A percentile compares a stretch with the other conserved stretches of the same genome.
Evolutionary conservation across 2,797 vertebrate species (phyloP).

Genomic region (Carduelis carduelis): DNA sequence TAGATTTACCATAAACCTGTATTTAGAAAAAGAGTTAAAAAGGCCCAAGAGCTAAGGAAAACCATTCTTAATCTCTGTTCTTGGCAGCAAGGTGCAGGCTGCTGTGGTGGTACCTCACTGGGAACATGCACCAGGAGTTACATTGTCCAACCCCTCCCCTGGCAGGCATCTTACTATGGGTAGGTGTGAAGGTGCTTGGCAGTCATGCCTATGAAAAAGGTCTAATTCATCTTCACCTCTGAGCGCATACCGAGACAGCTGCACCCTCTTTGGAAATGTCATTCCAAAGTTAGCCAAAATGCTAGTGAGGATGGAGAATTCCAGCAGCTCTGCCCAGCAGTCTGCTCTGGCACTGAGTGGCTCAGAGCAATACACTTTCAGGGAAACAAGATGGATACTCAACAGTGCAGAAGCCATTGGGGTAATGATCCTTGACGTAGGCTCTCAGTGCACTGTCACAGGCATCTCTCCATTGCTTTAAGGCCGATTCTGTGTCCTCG

Average conservation of each 20-base stretch:
- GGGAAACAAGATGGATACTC: conserved; percentile 65
- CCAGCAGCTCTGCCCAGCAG: not conserved
- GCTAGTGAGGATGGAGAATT: not conserved
- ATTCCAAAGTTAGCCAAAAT: not conserved
- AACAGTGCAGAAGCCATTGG: conserved; percentile 91
- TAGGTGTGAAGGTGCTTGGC: not conserved
- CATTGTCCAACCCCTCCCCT: not conserved
- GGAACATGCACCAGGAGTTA: not conserved
- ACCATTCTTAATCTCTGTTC: not conserved
- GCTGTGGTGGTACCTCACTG: not conserved
- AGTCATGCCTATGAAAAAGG: not conserved
- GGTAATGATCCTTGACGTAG: conserved; percentile 94
- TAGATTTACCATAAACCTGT: conserved; percentile 93
- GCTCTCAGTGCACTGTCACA: conserved; percentile 85
- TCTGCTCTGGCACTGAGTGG: not conserved
- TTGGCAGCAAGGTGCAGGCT: not conserved
- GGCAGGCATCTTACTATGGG: not conserved
- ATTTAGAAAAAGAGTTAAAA: conserved; percentile 56
- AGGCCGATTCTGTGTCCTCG: conserved; percentile 80
- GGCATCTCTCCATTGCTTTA: conserved; percentile 87
- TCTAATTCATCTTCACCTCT: not conserved
- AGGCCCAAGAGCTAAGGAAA: conserved; percentile 5
- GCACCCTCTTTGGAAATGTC: not conserved
- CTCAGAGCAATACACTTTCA: not conserved
- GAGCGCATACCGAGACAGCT: not conserved